Conservation (phyloP, 2,113 vertebrate genomes). For the Orycteropus afer region DNA sequence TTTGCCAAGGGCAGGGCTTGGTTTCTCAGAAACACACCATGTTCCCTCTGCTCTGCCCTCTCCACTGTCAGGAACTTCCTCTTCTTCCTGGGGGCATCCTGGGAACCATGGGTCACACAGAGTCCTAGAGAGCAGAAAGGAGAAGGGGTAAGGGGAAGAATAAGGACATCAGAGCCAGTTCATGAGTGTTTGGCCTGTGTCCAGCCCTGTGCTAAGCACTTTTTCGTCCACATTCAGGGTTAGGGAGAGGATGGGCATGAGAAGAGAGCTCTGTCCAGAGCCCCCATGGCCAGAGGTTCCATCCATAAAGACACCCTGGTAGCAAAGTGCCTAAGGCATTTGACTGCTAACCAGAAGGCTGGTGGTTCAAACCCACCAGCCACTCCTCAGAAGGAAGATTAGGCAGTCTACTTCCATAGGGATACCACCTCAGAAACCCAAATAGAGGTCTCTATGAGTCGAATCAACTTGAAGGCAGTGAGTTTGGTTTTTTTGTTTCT, state of each 20-base stretch:
- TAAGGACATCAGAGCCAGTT: background rate
- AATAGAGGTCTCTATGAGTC: no score
- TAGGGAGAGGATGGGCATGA: background rate
- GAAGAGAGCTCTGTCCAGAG: background rate
- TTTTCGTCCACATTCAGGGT: background rate
- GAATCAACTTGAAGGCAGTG: no score
- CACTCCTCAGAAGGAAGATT: no score
- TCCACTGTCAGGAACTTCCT: background rate
- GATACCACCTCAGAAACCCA: no score
- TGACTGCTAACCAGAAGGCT: no score
- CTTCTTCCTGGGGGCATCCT: background rate
- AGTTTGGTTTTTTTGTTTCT: no score
- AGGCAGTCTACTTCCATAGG: no score
- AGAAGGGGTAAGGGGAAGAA: background rate
- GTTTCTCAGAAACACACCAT: background rate
- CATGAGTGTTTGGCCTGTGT: accelerated
- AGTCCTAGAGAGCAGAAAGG: background rate
- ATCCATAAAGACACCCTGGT: accelerated
- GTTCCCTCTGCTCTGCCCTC: background rate
- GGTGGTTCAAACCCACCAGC: no score
- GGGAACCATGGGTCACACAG: background rate
- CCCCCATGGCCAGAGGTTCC: background rate
- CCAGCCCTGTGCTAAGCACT: background rate
- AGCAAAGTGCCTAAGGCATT: no score
- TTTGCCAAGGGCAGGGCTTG: background rate